Evolutionary conservation across 2,888 invertebrate species (phyloP).

Genomic region (Geophilus truncorum): DNA sequence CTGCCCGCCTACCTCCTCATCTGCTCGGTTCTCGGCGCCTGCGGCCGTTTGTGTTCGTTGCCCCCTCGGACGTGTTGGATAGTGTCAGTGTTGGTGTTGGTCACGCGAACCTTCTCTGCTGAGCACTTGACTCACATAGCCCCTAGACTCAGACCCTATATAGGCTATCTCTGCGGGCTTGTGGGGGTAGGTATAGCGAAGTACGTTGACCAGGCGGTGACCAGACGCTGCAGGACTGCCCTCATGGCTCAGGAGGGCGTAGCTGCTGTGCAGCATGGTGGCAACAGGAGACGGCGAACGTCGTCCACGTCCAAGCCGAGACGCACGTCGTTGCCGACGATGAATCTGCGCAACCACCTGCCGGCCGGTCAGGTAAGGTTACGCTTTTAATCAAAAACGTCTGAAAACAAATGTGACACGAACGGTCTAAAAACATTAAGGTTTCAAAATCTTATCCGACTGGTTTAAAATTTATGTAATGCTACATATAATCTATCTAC

Average conservation of each 20-base stretch:
- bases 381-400: too few relatives aligned
- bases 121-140: conserved; percentile 45
- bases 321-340: conserved; percentile 49
- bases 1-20: conserved; percentile 42
- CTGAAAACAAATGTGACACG: too few relatives aligned
- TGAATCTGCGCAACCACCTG: conserved; percentile 41
- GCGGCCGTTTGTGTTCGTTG: conserved; percentile 39
- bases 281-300: conserved; percentile 40
- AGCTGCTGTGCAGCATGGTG: conserved; percentile 18
- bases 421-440: too few relatives aligned
- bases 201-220: conserved; percentile 46
- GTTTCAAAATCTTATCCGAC: too few relatives aligned
- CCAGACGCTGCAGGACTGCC: conserved; percentile 38
- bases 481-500: too few relatives aligned
- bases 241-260: not conserved
- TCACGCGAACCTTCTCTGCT: conserved; percentile 46
- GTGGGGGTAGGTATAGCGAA: conserved; percentile 46
- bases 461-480: too few relatives aligned
- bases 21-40: not conserved
- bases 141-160: conserved; percentile 43
- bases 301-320: not conserved
- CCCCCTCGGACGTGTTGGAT: conserved; percentile 45
- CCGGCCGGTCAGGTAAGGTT: conserved; percentile 44
- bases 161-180: conserved; percentile 46
- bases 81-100: conserved; percentile 45